A percentile compares a stretch with the other conserved stretches of the same genome.
phyloP scores from a whole-genome alignment of 2,888 invertebrate genomes.

The Trachelus troglodyta region DNA sequence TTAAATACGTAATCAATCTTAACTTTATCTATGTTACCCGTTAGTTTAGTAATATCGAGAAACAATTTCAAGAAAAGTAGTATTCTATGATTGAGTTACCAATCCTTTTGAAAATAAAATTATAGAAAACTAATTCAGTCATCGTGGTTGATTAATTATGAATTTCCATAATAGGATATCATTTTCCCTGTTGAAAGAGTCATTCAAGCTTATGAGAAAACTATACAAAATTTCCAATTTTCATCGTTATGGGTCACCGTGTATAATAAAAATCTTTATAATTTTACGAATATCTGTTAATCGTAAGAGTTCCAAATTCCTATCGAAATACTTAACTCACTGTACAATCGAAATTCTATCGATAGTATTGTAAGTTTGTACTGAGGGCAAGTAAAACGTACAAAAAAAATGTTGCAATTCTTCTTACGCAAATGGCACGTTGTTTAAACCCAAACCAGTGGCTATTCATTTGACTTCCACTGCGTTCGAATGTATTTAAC shows the following conservation, averaged over 20 bases:
- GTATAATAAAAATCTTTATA: slow-evolving; percentile 6
- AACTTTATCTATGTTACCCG: background rate
- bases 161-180: no score
- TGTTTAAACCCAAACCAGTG: background rate
- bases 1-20: background rate
- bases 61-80: background rate
- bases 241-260: background rate
- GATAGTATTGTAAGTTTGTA: slow-evolving; percentile 18
- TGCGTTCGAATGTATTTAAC: background rate
- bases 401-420: background rate
- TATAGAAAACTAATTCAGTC: background rate
- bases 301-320: background rate
- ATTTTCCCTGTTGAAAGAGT: background rate
- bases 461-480: background rate
- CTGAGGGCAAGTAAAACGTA: slow-evolving; percentile 9
- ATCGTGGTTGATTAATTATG: no score
- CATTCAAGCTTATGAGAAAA: background rate
- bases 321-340: background rate
- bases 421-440: background rate
- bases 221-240: background rate
- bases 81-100: background rate
- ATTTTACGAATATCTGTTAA: background rate
- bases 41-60: background rate
- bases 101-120: background rate
- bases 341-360: slow-evolving; percentile 12